Evolutionary conservation across 2,113 vertebrate genomes (phyloP).

Genomic region (Nettapus auritus): DNA sequence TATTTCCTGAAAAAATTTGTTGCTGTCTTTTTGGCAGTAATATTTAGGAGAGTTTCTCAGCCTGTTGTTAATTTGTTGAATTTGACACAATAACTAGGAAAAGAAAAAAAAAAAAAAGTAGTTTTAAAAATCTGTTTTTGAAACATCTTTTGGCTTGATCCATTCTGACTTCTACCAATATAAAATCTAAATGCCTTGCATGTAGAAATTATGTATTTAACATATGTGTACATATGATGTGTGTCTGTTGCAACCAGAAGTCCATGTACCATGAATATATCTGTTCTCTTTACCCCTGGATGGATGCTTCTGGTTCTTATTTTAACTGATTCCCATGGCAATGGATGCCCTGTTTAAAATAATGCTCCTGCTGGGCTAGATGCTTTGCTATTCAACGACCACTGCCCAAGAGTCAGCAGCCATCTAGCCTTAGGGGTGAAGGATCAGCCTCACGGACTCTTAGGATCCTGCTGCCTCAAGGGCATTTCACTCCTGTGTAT

Average conservation of each 20-base stretch:
- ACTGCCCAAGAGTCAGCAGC: background rate
- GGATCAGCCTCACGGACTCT: background rate
- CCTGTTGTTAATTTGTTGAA: background rate
- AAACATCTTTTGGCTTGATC: background rate
- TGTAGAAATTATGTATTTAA: background rate
- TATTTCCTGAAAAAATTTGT: background rate
- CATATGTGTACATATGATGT: accelerated
- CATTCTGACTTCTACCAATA: background rate
- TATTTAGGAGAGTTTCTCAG: background rate
- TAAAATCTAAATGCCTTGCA: background rate
- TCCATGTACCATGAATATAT: background rate
- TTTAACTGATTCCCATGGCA: background rate
- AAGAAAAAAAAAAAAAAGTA: background rate
- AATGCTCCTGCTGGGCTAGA: background rate
- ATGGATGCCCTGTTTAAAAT: background rate
- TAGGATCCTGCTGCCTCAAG: background rate
- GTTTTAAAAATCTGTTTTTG: background rate
- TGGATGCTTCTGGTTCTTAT: background rate
- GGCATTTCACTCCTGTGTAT: background rate
- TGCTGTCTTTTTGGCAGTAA: accelerated
- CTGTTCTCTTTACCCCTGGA: background rate
- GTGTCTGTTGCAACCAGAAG: background rate
- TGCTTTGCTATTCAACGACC: background rate
- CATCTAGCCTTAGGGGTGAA: background rate
- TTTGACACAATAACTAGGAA: background rate